phyloP scores from a whole-genome alignment of 2,113 vertebrate genomes.

The Dicrurus megarhynchus region DNA sequence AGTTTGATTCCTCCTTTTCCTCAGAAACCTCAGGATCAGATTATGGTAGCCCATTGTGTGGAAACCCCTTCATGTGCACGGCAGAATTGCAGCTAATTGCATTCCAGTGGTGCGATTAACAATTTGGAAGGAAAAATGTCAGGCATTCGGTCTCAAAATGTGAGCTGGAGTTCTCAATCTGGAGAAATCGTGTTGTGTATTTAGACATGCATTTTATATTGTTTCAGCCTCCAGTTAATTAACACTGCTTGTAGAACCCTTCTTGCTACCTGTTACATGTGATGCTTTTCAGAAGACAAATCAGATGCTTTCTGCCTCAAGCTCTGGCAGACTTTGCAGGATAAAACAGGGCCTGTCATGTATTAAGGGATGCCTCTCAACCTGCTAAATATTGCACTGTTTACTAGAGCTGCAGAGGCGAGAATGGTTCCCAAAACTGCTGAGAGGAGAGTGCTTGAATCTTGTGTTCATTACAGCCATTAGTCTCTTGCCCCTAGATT shows the following conservation, averaged over 20 bases:
- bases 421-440: background rate
- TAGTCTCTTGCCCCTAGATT: background rate
- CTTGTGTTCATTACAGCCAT: background rate
- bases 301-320: background rate
- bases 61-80: background rate
- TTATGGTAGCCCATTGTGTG: background rate
- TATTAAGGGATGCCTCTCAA: background rate
- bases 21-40: background rate
- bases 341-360: background rate
- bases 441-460: background rate
- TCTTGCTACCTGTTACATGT: background rate
- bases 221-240: slow-evolving; percentile 1
- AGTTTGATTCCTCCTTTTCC: background rate
- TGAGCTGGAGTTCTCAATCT: background rate
- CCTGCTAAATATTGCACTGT: background rate
- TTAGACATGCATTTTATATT: background rate
- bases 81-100: background rate
- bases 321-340: background rate
- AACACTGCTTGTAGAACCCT: background rate
- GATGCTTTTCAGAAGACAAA: background rate
- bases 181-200: background rate
- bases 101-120: background rate
- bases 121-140: background rate
- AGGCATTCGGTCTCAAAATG: background rate
- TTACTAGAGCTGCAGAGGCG: background rate